Base-by-base conservation (phyloP, 1,140 invertebrate species). In the Ganaspis sp. region DNA sequence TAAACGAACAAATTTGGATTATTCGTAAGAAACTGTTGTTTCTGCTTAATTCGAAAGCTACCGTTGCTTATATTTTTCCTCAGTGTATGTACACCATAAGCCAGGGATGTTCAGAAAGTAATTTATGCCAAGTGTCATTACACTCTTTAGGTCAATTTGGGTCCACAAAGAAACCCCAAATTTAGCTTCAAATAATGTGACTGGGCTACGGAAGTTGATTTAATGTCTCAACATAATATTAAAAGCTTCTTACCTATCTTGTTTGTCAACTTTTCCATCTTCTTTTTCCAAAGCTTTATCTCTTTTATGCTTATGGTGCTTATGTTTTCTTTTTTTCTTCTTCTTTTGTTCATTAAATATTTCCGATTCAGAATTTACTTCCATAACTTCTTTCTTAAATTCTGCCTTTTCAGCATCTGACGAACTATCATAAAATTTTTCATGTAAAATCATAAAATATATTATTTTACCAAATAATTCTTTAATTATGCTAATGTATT, bases 241-340 rank as follows among this genome's bases (percentile, higher is more conserved):
- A 17, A 49, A 49, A 49, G 17, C 8, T 8, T 17, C 15, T 49
- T 17, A 91, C 88, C 85, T 87, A 70, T 90, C 88, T 79, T 87
- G 83, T 45, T 88, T 86, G 0, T 92, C 88, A 17, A 80, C 26
- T 74, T 90, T 90, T 19, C 54, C 72, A 42, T 89, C 89, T 49
- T 87, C 84, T 45, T 88, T 90, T 54, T 92, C 89, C 12, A 88
- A 75, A 64, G 87, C 81, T 81, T 90, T 90, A 71, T 92, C 91
- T 74, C 91, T 91, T 84, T 93, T 93, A 76, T 92, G 92, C 78
- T 93, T 93, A 69, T 92, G 92, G 77, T 93, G 92, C 77, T 93
- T 93, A 79, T 93, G 92, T 83, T 93, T 93, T 79, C 92, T 90
- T 81, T 92, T 93, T 73, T 92, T 93, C 74, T 92, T 91, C 77